Evolutionary conservation across 2,797 vertebrate genomes (phyloP), one percentile per base, ranked within the genome.

Genomic region (Myiothlypis coronata): DNA sequence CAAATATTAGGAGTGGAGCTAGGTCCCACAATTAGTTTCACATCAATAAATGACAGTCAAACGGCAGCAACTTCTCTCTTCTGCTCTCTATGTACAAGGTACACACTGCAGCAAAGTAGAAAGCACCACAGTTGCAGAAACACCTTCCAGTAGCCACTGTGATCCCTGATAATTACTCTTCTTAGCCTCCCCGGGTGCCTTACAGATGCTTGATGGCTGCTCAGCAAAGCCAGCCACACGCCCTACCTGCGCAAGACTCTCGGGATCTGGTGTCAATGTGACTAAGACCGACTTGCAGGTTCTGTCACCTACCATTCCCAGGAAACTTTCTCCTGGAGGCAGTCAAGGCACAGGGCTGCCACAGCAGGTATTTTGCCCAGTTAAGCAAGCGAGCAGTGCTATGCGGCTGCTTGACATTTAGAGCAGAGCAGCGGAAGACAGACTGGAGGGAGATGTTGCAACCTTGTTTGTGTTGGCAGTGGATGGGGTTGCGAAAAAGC

Each of bases 401-500:
- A n/a, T 68, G 74, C 4, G 70, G 83, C 65, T 34, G 50, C 77
- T 53, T 88, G 90, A 92, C 83, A 59, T 94, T 67, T 61, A 69
- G 47, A 85, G 77, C n/a, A 26, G 37, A 78, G 52, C n/a, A 12
- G 27, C 83, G 77, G 63, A 77, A 74, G 88, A 53, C 12, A 52
- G 85, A 69, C 68, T 22, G 47, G 44, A 74, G 87, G 71, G 81
- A 87, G 86, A 59, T 93, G 91, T 92, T 89, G 91, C 83, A 94
- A 96, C 46, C 81, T 56, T 85, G 65, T 95, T 96, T 88, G 87
- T 85, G 75, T 94, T 95, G 90, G 92, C 93, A 80, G 41, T 14
- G 76, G 87, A 88, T 27, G 56, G 65, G 23, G 75, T 95, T 96
- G 87, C 71, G 87, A 95, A 96, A 97, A 95, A 90, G 89, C 87